Conservation (phyloP, 2,888 invertebrate genomes). For the Trilocha varians region DNA sequence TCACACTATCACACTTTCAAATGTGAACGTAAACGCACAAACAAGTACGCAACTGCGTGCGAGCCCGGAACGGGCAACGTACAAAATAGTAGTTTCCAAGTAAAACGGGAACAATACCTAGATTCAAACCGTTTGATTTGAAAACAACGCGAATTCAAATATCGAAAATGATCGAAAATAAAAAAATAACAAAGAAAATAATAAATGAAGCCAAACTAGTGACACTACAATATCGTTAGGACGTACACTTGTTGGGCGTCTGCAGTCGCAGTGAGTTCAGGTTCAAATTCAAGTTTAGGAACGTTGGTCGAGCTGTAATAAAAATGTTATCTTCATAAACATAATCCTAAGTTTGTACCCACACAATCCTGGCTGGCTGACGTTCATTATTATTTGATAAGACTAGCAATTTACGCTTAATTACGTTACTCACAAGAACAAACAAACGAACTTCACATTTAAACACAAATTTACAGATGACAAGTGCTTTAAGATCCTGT, state of each 20-base stretch:
- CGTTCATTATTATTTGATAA: too few relatives aligned
- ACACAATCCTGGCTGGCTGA: background rate
- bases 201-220: conserved; percentile 59
- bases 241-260: conserved; percentile 93
- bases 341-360: background rate
- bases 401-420: too few relatives aligned
- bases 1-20: background rate
- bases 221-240: conserved; percentile 51
- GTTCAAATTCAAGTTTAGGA: conserved; percentile 97
- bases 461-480: too few relatives aligned
- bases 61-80: background rate
- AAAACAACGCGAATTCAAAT: too few relatives aligned
- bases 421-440: too few relatives aligned
- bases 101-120: too few relatives aligned
- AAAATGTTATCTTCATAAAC: conserved; percentile 35
- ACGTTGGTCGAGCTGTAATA: conserved; percentile 97
- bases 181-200: conserved; percentile 6
- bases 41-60: background rate
- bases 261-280: conserved; percentile 92
- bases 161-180: background rate
- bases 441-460: too few relatives aligned
- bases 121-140: too few relatives aligned
- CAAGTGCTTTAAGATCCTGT: too few relatives aligned
- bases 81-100: background rate
- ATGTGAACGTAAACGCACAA: background rate